Conservation (phyloP, 2,797 vertebrate genomes). For the Anomalospiza imberbis region DNA sequence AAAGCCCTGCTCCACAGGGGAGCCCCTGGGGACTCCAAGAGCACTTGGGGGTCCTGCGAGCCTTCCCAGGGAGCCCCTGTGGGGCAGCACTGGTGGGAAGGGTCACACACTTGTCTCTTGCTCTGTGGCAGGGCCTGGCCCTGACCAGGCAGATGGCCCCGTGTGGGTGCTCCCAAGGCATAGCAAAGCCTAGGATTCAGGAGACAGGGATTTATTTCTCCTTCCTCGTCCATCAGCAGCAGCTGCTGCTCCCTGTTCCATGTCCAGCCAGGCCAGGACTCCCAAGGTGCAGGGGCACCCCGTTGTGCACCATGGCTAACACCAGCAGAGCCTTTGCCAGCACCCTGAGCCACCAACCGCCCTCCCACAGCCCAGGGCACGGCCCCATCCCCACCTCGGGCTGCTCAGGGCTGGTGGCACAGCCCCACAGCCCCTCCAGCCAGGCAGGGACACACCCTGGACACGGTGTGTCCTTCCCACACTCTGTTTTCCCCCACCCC, state of each 20-base stretch:
- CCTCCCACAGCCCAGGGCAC: neutral
- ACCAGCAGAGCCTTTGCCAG: neutral
- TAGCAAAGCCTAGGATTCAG: neutral
- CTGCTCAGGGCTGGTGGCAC: neutral
- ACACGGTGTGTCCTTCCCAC: accelerated
- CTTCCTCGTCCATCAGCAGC: neutral
- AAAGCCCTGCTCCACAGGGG: neutral
- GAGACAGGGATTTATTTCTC: neutral
- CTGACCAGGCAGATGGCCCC: neutral
- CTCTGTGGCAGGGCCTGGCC: neutral
- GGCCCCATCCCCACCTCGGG: neutral
- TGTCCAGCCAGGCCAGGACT: neutral
- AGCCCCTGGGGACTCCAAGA: neutral
- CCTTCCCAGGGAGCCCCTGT: neutral
- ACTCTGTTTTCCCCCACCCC: accelerated
- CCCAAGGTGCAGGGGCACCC: neutral
- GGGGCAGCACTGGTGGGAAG: neutral
- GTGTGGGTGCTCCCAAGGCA: neutral
- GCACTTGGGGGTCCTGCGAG: neutral
- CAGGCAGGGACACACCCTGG: neutral
- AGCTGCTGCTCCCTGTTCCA: neutral
- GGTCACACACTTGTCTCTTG: neutral
- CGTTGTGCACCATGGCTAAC: neutral
- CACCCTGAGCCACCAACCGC: accelerated
- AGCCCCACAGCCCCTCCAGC: neutral